Base-by-base conservation (phyloP, 2,888 invertebrate species). In the Rhamnusium bicolor region DNA sequence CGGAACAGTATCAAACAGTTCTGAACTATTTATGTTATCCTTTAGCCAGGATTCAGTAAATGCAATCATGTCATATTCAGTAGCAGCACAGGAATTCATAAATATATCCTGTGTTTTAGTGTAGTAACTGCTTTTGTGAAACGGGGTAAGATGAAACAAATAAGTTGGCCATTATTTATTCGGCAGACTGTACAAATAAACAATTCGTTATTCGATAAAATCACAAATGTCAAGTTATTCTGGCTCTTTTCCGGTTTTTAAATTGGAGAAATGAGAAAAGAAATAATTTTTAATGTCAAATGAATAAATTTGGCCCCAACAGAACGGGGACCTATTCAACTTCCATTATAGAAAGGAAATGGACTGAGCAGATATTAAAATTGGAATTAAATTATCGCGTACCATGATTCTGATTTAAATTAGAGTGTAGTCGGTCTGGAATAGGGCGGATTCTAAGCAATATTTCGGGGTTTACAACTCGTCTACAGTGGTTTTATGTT, bases 321-420 rank as follows among this genome's bases (percentile, higher is more conserved):
- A 8, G 8, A 16, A 8, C 18, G 19, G 51, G 62, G 67, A 40
- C 67, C 32, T 18, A 62, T 72, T 69, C 67, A 47, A 32, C 56
- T 66, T 79, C 78, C 76, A 76, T 80, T 80, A 80, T 77, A 63
- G 73, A 75, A 61, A 69, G 80, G 80, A 80, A 79, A 80, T 80
- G 76, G 78, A 75, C 75, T 74, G 80, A 76, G 72, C 74, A 77
- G 76, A 74, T 76, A 77, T 77, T 77, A 73, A 77, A 78, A 80
- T 75, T 72, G 76, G 76, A 80, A 79, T 80, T 77, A 77, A 77
- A 79, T 79, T 76, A 73, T 75, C 72, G 54, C 32, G 66, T 58
- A 63, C 53, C 47, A 69, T 63, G 54, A 63, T 18, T 69, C 60
- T 69, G 73, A 66, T 69, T 73, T 69, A 61, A 62, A 73, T 69